Evolutionary conservation across 2,113 vertebrate species (phyloP).

Genomic region (Chrysemys picta): DNA sequence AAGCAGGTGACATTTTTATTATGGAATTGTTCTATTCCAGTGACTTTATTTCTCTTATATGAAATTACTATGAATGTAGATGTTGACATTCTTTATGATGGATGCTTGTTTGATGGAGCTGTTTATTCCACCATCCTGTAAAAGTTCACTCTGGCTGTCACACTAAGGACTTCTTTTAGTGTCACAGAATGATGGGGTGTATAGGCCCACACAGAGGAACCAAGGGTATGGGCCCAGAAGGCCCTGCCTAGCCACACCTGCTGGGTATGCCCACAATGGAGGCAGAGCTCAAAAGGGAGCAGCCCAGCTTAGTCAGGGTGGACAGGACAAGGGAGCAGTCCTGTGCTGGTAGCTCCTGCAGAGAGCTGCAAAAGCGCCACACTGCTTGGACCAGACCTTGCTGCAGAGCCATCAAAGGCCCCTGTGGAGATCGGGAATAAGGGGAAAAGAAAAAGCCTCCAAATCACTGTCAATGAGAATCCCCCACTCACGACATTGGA

Average conservation of each 20-base stretch:
- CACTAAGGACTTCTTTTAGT: not conserved
- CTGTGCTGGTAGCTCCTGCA: not conserved
- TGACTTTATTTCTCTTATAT: not conserved
- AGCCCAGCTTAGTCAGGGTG: not conserved
- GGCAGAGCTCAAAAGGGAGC: not conserved
- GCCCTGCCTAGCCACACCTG: not conserved
- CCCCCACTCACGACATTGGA: no score
- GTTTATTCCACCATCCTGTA: slow-evolving; percentile 3
- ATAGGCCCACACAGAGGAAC: not conserved
- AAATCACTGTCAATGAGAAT: not conserved
- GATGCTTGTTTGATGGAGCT: not conserved
- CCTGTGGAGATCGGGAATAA: not conserved
- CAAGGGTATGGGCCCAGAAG: not conserved
- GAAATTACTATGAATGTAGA: not conserved
- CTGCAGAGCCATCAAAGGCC: not conserved
- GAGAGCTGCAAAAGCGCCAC: not conserved
- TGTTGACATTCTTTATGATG: not conserved
- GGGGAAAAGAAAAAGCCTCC: not conserved
- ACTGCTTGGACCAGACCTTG: not conserved
- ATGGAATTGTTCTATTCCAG: not conserved
- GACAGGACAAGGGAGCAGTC: not conserved
- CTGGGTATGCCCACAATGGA: not conserved
- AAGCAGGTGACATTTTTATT: slow-evolving; percentile 8
- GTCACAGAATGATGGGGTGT: not conserved
- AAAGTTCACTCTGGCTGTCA: not conserved